phyloP scores from a whole-genome alignment of 2,888 invertebrate species.

The Agrotis puta region DNA sequence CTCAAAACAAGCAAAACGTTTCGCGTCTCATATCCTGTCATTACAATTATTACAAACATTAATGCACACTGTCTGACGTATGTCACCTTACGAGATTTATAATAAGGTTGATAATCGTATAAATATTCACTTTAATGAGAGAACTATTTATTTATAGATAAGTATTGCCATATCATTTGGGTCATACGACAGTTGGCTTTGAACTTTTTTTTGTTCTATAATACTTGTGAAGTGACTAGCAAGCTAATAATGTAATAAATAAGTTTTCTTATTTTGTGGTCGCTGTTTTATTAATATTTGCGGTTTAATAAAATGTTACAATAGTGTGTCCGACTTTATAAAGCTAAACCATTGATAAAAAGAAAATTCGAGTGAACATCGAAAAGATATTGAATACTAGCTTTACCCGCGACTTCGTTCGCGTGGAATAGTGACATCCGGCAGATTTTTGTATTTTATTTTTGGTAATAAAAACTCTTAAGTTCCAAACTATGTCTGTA shows the following conservation, averaged over 20 bases:
- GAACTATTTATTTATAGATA: conserved; percentile 47
- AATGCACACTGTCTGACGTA: conserved; percentile 3
- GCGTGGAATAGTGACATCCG: too few species aligned
- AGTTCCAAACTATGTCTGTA: too few species aligned
- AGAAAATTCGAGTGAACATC: too few species aligned
- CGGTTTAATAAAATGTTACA: conserved; percentile 17
- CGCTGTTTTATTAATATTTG: conserved; percentile 34
- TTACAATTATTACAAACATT: conserved; percentile 56
- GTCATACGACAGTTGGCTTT: conserved; percentile 73
- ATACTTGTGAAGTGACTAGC: conserved; percentile 46
- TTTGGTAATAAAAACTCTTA: too few species aligned
- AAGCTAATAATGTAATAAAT: conserved; percentile 25
- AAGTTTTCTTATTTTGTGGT: conserved; percentile 45
- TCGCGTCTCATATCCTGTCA: conserved; percentile 70
- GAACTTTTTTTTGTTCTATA: conserved; percentile 65
- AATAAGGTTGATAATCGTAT: conserved; percentile 51
- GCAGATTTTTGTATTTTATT: too few species aligned
- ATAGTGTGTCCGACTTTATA: neutral
- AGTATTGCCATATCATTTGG: conserved; percentile 65
- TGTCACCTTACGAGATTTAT: conserved; percentile 1
- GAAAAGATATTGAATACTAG: too few species aligned
- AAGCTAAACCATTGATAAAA: too few species aligned
- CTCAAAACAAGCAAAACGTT: conserved; percentile 65
- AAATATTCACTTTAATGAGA: conserved; percentile 37
- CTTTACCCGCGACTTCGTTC: too few species aligned